These are phyloP conservation scores for Ptyas mucosa DNA, from an alignment of 2,113 vertebrate species.

Conservation along the genomic window DNA sequence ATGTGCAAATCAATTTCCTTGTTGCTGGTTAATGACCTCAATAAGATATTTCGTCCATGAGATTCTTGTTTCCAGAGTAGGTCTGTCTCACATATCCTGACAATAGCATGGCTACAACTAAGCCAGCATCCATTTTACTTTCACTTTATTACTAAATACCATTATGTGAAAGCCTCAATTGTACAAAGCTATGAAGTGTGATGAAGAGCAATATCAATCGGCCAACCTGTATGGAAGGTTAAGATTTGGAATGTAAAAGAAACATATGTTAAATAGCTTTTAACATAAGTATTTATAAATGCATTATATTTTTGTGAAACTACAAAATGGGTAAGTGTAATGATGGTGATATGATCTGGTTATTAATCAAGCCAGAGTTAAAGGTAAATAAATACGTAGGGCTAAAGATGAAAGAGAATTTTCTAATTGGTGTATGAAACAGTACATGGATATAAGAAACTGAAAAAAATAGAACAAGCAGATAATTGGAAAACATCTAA, in stretches of 20 bases:
- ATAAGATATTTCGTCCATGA: neutral
- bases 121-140: neutral
- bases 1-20: neutral
- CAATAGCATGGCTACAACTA: neutral
- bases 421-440: neutral
- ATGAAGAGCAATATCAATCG: neutral
- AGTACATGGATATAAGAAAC: neutral
- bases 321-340: neutral
- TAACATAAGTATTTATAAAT: neutral
- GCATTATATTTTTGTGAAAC: neutral
- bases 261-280: neutral
- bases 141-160: neutral
- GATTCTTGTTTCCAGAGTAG: neutral
- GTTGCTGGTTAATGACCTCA: neutral
- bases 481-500: neutral
- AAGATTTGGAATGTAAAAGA: neutral
- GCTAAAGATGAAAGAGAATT: neutral
- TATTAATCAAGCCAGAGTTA: neutral
- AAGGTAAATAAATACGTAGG: neutral
- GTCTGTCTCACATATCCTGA: neutral
- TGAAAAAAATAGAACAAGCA: neutral
- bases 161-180: neutral
- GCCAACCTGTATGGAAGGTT: neutral
- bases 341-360: neutral
- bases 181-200: neutral